Base-by-base conservation (phyloP, 2,113 vertebrate species). In the Gnathonemus longibarbis region DNA sequence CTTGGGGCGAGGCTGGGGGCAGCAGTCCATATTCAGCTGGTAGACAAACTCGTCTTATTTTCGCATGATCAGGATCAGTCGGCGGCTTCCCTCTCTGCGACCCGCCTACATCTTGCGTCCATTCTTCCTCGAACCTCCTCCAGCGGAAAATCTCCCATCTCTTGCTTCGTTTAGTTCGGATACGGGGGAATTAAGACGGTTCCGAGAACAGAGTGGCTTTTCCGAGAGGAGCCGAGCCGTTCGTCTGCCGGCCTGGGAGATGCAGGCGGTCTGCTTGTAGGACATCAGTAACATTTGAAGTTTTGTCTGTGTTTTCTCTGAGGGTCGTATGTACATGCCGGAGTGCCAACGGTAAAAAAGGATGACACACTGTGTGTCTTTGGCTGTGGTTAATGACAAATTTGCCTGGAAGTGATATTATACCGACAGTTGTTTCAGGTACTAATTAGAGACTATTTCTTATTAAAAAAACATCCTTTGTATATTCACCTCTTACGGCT, bases 401-500 rank as follows among this genome's bases (percentile, higher is more conserved):
- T 49, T 62, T 58, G 74, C 87, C 90, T 83, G 8, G 35, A 49
- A 90, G 90, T 84, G 66, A 88, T n/a, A 70, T 83, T 53, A 11
- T 21, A 89, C 53, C 89, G 88, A 89, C 87, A 88, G 88, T 85
- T 89, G 89, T 88, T 84, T 88, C 83, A 50, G 24, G 15, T 86
- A 92, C 17, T 90, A 62, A 90, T 84, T 84, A 91, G 86, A 66
- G 89, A 35, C 13, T 70, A 88, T 45, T 35, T 52, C 84, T 70
- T 53, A 53, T 52, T 87, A 5, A 53, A 88, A 62, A 89, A 88
- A 53, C 24, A 88, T n/a, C 89, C 58, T 88, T 84, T 89, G 70
- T 84, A 86, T 48, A 89, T 87, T 90, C 88, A 58, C 46, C 88
- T 31, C 88, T 91, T 88, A 89, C 35, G 9, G 48, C 45, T 50